A percentile compares a stretch with the other conserved stretches of the same genome.
Conservation (phyloP, 2,888 invertebrate genomes). For the Drosophila robusta region DNA sequence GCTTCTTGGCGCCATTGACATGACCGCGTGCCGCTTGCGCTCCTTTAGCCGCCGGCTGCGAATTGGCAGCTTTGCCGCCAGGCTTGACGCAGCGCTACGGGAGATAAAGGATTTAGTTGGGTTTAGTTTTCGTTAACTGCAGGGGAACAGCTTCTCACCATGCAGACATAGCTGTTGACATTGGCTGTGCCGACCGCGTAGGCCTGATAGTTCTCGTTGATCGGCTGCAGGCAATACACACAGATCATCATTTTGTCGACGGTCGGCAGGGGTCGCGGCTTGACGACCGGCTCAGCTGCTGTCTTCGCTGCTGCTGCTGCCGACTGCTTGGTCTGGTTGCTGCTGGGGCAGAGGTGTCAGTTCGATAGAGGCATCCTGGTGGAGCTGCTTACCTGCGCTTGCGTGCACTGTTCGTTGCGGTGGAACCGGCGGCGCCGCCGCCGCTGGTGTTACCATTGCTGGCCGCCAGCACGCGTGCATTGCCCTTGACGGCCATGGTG, state of each 20-base stretch:
- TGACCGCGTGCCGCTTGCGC: background rate
- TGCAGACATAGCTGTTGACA: slow-evolving; percentile 19
- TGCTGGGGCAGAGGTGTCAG: background rate
- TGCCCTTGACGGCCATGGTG: slow-evolving; percentile 82
- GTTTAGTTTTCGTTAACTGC: too few relatives aligned
- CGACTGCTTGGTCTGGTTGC: slow-evolving; percentile 10
- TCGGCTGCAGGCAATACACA: slow-evolving; percentile 21
- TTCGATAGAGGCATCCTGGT: background rate
- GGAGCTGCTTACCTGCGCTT: slow-evolving; percentile 42
- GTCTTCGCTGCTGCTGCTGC: slow-evolving; percentile 11
- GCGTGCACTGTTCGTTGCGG: slow-evolving; percentile 26
- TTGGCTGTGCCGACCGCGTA: background rate
- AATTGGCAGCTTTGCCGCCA: background rate
- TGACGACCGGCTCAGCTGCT: background rate
- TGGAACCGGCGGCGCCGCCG: slow-evolving; percentile 28
- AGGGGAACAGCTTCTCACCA: slow-evolving; percentile 1
- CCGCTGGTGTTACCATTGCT: slow-evolving; percentile 42
- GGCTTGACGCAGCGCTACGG: slow-evolving; percentile 20
- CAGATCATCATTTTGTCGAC: slow-evolving; percentile 18
- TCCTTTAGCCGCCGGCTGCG: background rate
- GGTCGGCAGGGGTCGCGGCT: background rate
- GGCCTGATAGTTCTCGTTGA: slow-evolving; percentile 14
- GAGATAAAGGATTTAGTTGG: too few relatives aligned
- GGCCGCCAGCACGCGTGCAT: slow-evolving; percentile 69
- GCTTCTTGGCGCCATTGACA: slow-evolving; percentile 16